Conservation (phyloP, 2,888 invertebrate species). For the Cheilosia soror region DNA sequence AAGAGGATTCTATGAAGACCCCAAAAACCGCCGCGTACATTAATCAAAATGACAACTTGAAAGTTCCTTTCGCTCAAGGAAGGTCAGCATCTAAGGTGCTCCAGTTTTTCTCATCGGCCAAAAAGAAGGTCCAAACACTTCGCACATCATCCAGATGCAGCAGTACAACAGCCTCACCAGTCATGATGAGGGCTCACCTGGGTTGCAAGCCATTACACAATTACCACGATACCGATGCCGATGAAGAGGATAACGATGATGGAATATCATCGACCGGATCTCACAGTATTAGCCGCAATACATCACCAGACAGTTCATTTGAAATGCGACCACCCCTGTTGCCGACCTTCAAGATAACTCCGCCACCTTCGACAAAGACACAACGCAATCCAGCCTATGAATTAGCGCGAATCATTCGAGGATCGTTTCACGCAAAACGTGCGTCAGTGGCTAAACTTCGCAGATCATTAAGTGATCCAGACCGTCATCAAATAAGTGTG, state of each 20-base stretch:
- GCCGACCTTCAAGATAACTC: constrained; percentile 82
- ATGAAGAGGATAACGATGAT: constrained; percentile 78
- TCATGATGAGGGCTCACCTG: constrained; percentile 77
- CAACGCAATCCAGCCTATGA: constrained; percentile 80
- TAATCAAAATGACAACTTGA: constrained; percentile 67
- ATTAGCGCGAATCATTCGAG: constrained; percentile 81
- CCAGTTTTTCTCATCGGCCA: constrained; percentile 81
- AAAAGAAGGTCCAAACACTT: constrained; percentile 76
- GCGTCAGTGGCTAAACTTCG: constrained; percentile 81
- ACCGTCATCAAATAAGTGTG: constrained; percentile 78
- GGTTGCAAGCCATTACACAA: constrained; percentile 68
- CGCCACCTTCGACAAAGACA: constrained; percentile 78
- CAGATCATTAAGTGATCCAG: constrained; percentile 82
- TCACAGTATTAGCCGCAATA: constrained; percentile 77
- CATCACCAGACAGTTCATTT: constrained; percentile 81
- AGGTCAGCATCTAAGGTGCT: constrained; percentile 80
- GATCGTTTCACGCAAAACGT: constrained; percentile 81
- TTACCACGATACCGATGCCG: constrained; percentile 75
- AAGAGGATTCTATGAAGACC: constrained; percentile 59
- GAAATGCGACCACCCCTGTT: constrained; percentile 82
- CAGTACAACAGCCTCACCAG: constrained; percentile 78
- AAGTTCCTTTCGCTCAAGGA: constrained; percentile 76
- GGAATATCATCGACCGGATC: constrained; percentile 80
- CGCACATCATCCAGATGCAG: constrained; percentile 70
- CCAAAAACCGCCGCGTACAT: constrained; percentile 76